A percentile compares a stretch with the other conserved stretches of the same genome.
Evolutionary conservation across 2,113 vertebrate genomes (phyloP).

Genomic region (Lathamus discolor): DNA sequence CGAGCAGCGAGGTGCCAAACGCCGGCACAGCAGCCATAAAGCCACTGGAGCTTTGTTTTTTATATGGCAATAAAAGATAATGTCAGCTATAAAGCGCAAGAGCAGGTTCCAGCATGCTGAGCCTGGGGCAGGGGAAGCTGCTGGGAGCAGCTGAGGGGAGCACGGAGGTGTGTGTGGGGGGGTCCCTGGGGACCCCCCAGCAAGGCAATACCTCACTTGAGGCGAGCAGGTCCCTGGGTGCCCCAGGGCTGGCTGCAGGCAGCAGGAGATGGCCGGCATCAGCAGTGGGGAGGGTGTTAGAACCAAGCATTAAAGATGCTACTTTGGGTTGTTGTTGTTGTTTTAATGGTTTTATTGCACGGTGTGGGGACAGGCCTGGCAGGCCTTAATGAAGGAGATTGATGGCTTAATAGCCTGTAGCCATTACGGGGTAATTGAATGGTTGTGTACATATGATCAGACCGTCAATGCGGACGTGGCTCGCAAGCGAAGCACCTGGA

Average conservation of each 20-base stretch:
- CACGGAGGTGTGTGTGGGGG: not conserved
- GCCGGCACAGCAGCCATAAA: slow-evolving; percentile 26
- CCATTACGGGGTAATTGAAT: slow-evolving; percentile 55
- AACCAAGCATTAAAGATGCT: not conserved
- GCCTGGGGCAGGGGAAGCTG: not conserved
- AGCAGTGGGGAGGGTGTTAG: fast-evolving
- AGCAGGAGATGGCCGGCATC: not conserved
- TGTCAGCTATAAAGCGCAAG: slow-evolving; percentile 26
- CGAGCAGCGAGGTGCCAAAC: not conserved
- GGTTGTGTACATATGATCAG: slow-evolving; percentile 52
- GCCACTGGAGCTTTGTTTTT: slow-evolving; percentile 25
- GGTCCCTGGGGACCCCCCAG: not conserved
- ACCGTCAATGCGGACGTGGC: not conserved
- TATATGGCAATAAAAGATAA: slow-evolving; percentile 58
- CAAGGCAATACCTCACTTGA: fast-evolving
- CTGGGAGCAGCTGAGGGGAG: not conserved
- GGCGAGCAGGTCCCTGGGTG: fast-evolving
- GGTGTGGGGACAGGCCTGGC: slow-evolving; percentile 7
- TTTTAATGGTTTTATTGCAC: slow-evolving; percentile 23
- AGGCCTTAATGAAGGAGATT: slow-evolving; percentile 51
- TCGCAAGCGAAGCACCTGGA: not conserved
- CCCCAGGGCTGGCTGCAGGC: not conserved
- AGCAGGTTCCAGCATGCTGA: not conserved
- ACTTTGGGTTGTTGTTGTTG: not conserved
- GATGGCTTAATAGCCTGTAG: slow-evolving; percentile 60